Base-by-base conservation (phyloP, 1,140 invertebrate genomes). In the Ceratosolen solmsi region DNA sequence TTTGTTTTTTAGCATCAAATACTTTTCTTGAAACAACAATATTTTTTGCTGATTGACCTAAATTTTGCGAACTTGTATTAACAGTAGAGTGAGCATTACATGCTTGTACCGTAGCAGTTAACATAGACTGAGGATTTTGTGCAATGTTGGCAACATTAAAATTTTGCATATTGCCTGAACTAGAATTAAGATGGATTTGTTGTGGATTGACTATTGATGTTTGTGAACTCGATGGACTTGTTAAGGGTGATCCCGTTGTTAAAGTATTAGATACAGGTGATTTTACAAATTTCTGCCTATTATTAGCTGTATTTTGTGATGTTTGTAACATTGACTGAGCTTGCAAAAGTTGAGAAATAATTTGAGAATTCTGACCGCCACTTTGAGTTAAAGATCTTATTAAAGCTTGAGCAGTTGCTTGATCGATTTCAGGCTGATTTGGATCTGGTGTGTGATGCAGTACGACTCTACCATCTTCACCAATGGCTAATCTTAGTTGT, bases 381-480 rank as follows among this genome's bases (percentile, higher is more conserved):
- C 89, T 79, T 86, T 92, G 90, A 0, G 90, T 90, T 33, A 92
- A 78, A 1, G 90, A 90, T 30, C 89, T 86, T 63, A 92, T 87
- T 5, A 92, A 79, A 27, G 90, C 90, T 84, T 92, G 90, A 33
- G 91, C 89, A 22, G 90, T 90, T 0, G 89, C 90, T 78, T 87
- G 87, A 87, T 91, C 90, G 17, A 92, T 86, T 79, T 91, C 90
- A 0, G 90, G 89, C 46, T 91, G 91, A 87, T 91, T 91, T 7
- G 90, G 88, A 49, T 91, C 91, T 3, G 90, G 89, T 2, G 90
- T 90, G 75, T 92, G 92, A 82, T 93, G 92, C 13, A 93, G 86
- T 27, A 93, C 88, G 73, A 93, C 88, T 63, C 91, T 89, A 7
- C 92, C 92, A 84, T 93, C 92, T 85, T 93, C 92, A 20, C 91